Evolutionary conservation across 2,113 vertebrate species (phyloP), one percentile per base, ranked within the genome.

Genomic region (Cyanoderma ruficeps): DNA sequence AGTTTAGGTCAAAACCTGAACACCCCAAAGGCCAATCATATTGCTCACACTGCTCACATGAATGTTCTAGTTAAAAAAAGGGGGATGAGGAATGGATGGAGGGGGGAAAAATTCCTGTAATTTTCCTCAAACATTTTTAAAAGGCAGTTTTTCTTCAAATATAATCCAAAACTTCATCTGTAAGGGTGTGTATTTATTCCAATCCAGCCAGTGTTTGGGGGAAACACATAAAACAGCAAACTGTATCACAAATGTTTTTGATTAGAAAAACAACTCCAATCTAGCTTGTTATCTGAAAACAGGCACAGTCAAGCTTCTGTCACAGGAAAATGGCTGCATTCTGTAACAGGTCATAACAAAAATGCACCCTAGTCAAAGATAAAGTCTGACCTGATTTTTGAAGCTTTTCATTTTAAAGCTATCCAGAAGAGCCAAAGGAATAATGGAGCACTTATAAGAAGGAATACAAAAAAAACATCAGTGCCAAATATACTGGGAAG

Each of bases 341-440:
- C 42, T 80, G 53, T 76, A 74, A 47, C 42, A 89, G 65, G 46
- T 70, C 55, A 94, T 93, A 88, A 10, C 28, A 72, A 79, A 94
- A 72, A 59, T 37, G 14, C 44, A 53, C 28, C n/a, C 64, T 10
- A 57, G 35, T 77, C 68, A 83, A 87, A 93, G 59, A 74, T 57
- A 68, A 93, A 65, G 64, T 50, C 59, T 89, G 68, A 47, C 31
- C 56, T 88, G 55, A 37, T 88, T 94, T 94, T 87, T 91, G 28
- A 85, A 65, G 31, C 33, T 81, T 90, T 93, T 88, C 9, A 65
- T 80, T 90, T 93, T 89, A 91, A 92, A 95, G 46, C 46, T 72
- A 49, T 44, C 37, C 81, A 67, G 37, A 93, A 91, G 22, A 91
- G 33, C 31, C n/a, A 86, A 78, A 86, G 56, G 53, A 93, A 90